Evolutionary conservation across 2,888 invertebrate species (phyloP).

Genomic region (Drosophila recens): DNA sequence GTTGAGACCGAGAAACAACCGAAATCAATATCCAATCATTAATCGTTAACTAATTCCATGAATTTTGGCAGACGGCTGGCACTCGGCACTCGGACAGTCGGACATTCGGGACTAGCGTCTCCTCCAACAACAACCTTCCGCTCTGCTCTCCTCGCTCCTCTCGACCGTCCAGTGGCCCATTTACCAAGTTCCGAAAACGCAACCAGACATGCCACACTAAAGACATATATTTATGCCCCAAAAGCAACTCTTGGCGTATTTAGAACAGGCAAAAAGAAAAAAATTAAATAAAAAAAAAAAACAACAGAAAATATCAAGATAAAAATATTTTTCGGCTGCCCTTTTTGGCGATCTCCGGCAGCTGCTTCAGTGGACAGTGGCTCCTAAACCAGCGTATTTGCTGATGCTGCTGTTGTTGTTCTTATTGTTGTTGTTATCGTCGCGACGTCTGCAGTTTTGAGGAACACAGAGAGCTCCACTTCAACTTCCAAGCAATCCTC

Average conservation of each 20-base stretch:
- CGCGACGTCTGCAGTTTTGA: constrained; percentile 48
- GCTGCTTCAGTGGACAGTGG: constrained; percentile 47
- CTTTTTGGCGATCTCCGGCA: constrained; percentile 61
- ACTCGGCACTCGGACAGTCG: constrained; percentile 33
- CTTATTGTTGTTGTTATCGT: constrained; percentile 44
- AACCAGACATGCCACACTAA: constrained; percentile 78
- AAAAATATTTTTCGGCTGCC: constrained; percentile 76
- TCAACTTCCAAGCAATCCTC: constrained; percentile 9
- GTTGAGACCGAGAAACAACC: constrained; percentile 24
- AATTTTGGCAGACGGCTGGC: constrained; percentile 66
- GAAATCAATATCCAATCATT: constrained; percentile 80
- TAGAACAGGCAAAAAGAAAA: constrained; percentile 59
- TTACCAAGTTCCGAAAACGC: constrained; percentile 75
- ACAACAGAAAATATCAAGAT: constrained; percentile 71
- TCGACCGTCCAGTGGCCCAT: constrained; percentile 54
- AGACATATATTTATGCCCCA: constrained; percentile 76
- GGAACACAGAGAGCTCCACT: background rate
- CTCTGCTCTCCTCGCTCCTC: constrained; percentile 3
- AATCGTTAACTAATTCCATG: constrained; percentile 81
- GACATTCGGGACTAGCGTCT: constrained; percentile 8
- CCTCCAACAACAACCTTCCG: constrained; percentile 5
- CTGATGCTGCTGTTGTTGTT: constrained; percentile 39
- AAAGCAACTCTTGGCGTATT: constrained; percentile 72
- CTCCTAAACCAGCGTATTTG: constrained; percentile 64
- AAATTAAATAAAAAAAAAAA: constrained; percentile 43